Base-by-base conservation (phyloP, 1,140 invertebrate species). In the Diabrotica undecimpunctata region DNA sequence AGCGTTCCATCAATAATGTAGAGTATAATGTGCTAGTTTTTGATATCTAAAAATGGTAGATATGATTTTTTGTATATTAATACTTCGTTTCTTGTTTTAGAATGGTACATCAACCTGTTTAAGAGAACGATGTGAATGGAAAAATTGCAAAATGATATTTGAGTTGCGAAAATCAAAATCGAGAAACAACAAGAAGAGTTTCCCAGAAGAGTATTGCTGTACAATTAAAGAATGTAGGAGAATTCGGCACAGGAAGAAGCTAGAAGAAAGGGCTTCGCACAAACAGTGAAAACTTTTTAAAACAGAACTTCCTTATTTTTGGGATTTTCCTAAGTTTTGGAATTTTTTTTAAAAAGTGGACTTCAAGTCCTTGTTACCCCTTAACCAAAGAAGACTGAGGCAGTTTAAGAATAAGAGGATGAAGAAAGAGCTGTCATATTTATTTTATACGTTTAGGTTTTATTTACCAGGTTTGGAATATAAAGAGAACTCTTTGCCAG, bases 21-120 rank as follows among this genome's bases (percentile, higher is more conserved):
- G n/a, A n/a, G n/a, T n/a, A 25, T 25, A 25, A 25, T 25, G 25
- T 25, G 25, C 25, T 25, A 25, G 25, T 25, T 25, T 25, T 25
- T 25, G 1, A 2, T 2, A 46, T 46, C 6, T n/a, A 2, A 46
- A 46, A 2, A 8, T 5, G 4, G 8, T 7, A 46, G 41, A 6
- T 46, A 9, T 46, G 53, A 46, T 35, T 13, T 61, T 25, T 62
- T 65, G 52, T 54, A 56, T 67, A 50, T 11, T 59, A 8, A 66
- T 54, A 38, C 37, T 61, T 66, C 61, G 59, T 41, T 66, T 65
- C 67, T 78, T 69, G 67, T 80, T 82, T 2, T 79, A 94, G 92
- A 91, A 93, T 75, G 89, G 90, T 54, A 85, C 86, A 72, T 86
- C 90, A 52, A 89, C 85, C 68, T 94, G 92, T 75, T 86, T 88